These are phyloP conservation scores for Nephrocerus scutellatus DNA, from an alignment of 2,888 invertebrate genomes.

Conservation along the genomic window DNA sequence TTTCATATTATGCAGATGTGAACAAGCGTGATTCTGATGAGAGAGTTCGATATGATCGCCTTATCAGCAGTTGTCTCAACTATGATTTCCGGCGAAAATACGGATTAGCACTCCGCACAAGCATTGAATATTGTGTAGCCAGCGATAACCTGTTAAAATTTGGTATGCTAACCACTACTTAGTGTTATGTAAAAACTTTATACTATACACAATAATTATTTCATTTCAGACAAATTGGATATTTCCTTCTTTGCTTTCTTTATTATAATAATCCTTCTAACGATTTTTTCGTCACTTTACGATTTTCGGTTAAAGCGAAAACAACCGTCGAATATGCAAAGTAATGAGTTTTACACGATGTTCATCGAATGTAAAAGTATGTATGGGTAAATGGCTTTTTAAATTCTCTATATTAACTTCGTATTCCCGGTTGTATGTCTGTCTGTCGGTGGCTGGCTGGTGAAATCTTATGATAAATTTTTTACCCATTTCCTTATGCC, in stretches of 20 bases:
- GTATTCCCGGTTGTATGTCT: too few species aligned
- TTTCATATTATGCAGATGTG: conserved; percentile 29
- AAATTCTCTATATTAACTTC: background rate
- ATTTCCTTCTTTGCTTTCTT: conserved; percentile 22
- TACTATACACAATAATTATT: background rate
- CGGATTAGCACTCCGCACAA: conserved; percentile 28
- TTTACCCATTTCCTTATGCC: background rate
- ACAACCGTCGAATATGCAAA: conserved; percentile 10
- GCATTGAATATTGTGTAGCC: conserved; percentile 36
- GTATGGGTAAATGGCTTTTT: background rate
- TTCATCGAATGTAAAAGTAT: conserved; percentile 19
- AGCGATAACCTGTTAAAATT: conserved; percentile 19
- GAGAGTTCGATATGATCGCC: conserved; percentile 26
- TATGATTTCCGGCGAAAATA: conserved; percentile 25
- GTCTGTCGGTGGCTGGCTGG: too few species aligned
- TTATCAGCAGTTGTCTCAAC: conserved; percentile 36
- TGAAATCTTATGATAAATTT: background rate
- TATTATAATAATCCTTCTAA: conserved; percentile 14
- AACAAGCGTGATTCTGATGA: conserved; percentile 28
- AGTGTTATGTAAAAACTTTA: background rate
- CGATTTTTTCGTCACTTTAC: conserved; percentile 20
- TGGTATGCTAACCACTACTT: conserved; percentile 20
- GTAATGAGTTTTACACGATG: conserved; percentile 27
- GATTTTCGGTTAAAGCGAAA: conserved; percentile 28
- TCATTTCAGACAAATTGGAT: conserved; percentile 27